Evolutionary conservation across 2,113 vertebrate species (phyloP).

Genomic region (Thamnaconus septentrionalis): DNA sequence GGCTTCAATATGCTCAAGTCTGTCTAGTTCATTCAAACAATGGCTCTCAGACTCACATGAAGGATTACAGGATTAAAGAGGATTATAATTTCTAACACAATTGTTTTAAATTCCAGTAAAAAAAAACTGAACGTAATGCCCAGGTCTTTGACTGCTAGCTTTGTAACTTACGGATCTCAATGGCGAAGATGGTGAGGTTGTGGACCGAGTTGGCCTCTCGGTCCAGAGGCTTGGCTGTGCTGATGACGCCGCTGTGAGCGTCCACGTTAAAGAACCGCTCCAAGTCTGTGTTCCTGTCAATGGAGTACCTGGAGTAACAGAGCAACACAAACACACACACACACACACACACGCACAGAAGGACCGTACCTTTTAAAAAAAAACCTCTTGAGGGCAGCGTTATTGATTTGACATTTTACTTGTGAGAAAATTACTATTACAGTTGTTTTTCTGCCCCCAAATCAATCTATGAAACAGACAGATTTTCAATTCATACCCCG

Average conservation of each 20-base stretch:
- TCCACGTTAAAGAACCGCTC: conserved; percentile 97
- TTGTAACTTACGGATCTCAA: conserved; percentile 89
- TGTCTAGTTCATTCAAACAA: too few species aligned
- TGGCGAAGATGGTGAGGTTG: conserved; percentile 95
- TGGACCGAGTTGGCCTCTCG: conserved; percentile 90
- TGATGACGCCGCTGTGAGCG: conserved; percentile 89
- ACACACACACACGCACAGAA: background rate
- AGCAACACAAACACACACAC: conserved; percentile 20
- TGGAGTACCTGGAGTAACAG: conserved; percentile 85
- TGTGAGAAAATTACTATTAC: conserved; percentile 22
- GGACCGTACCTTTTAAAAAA: conserved; percentile 8
- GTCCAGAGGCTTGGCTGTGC: conserved; percentile 91
- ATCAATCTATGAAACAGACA: conserved; percentile 8
- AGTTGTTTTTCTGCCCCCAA: conserved; percentile 1
- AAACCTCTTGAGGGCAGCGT: conserved; percentile 5
- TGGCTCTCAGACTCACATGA: too few species aligned
- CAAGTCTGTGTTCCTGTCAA: conserved; percentile 96
- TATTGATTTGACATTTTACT: conserved; percentile 51
- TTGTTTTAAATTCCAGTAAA: too few species aligned
- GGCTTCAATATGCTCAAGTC: too few species aligned
- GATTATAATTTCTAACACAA: too few species aligned
- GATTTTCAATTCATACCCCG: background rate
- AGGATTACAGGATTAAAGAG: too few species aligned
- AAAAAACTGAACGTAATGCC: too few species aligned
- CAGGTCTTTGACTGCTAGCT: background rate